Percentiles rank a stretch among this genome's conserved stretches.
Conservation (phyloP, 1,140 invertebrate species). For the Drosophila tsacasi region DNA sequence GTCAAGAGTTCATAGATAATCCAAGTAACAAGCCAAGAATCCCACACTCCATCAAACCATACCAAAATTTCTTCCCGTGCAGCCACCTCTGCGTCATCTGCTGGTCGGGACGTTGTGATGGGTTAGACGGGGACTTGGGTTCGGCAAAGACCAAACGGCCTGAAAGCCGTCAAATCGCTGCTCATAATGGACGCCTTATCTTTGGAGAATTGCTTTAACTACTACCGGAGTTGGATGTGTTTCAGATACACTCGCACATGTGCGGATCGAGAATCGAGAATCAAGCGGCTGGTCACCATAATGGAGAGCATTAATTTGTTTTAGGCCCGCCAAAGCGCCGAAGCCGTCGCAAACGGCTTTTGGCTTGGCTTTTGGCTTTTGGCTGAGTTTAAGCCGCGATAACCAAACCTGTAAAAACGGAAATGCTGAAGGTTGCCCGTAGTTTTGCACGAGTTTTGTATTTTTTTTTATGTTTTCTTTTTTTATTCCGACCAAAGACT, state of each 20-base stretch:
- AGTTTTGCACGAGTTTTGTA: constrained; percentile 30
- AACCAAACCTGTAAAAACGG: constrained; percentile 78
- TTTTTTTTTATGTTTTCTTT: not conserved
- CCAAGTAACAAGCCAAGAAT: not conserved
- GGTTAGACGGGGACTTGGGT: constrained; percentile 19
- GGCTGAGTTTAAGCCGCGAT: constrained; percentile 2
- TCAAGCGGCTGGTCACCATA: constrained; percentile 51
- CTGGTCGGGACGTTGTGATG: not conserved
- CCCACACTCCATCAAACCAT: not conserved
- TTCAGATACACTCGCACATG: constrained; percentile 48
- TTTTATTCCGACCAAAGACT: constrained; percentile 33
- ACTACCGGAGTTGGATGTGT: constrained; percentile 80
- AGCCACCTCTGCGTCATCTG: constrained; percentile 54
- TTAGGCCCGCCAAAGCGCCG: constrained; percentile 65
- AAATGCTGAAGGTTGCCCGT: constrained; percentile 64
- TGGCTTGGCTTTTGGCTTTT: constrained; percentile 5
- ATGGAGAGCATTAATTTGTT: constrained; percentile 81
- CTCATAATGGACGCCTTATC: constrained; percentile 83
- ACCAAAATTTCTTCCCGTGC: not conserved
- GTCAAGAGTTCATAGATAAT: too few relatives aligned
- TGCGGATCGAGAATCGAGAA: constrained; percentile 24
- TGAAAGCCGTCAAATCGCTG: constrained; percentile 82
- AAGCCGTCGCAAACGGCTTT: constrained; percentile 44
- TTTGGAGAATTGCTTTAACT: constrained; percentile 80
- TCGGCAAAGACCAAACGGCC: constrained; percentile 79